phyloP scores from a whole-genome alignment of 2,888 invertebrate species.

The Apodemia mormo region DNA sequence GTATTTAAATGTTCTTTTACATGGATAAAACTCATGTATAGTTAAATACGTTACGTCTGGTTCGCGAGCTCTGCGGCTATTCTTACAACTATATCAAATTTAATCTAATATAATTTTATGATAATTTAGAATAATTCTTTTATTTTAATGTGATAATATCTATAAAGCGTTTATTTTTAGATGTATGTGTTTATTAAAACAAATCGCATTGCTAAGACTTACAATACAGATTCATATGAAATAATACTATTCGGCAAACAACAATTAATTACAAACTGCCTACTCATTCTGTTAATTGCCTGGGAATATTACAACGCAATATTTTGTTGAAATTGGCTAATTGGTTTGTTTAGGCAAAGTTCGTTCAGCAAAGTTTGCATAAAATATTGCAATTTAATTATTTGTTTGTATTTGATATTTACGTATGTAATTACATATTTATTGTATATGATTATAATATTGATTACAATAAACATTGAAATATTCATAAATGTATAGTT shows the following conservation, averaged over 20 bases:
- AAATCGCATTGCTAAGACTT: constrained; percentile 11
- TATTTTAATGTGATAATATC: constrained; percentile 57
- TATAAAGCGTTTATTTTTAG: constrained; percentile 67
- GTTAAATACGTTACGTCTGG: not conserved
- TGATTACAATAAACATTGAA: not conserved
- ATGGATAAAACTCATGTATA: no score
- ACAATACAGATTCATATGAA: not conserved
- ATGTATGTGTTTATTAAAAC: constrained; percentile 27
- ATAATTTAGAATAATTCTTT: constrained; percentile 74
- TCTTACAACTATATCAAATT: constrained; percentile 25
- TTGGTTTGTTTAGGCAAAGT: not conserved
- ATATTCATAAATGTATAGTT: not conserved
- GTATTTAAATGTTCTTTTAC: no score
- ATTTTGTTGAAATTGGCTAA: not conserved
- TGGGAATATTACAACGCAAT: not conserved
- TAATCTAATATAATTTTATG: constrained; percentile 49
- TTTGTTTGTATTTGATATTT: not conserved
- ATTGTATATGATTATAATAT: not conserved
- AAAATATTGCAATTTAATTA: no score
- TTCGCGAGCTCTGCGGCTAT: constrained; percentile 5
- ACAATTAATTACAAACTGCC: not conserved
- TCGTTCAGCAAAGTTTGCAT: not conserved
- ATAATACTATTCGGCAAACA: constrained; percentile 5
- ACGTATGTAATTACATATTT: not conserved
- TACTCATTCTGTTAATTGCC: not conserved